Conservation (phyloP, 1,140 invertebrate genomes). For the Oscheius sp. region DNA sequence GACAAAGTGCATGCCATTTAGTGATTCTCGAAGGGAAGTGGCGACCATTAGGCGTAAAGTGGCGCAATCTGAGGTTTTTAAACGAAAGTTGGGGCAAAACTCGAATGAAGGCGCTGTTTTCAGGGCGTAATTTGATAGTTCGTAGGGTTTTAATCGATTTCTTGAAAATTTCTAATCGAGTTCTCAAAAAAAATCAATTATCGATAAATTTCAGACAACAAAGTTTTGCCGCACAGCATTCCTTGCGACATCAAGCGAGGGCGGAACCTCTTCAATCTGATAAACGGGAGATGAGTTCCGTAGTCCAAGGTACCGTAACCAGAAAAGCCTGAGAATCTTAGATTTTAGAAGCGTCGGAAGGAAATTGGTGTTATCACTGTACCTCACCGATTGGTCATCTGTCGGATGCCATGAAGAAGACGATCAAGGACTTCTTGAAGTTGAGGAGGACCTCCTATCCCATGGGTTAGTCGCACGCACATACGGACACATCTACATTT, state of each 20-base stretch:
- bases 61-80: no score
- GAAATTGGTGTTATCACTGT: conserved; percentile 15
- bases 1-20: neutral
- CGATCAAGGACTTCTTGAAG: conserved; percentile 14
- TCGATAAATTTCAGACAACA: conserved; percentile 1
- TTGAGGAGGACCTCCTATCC: neutral
- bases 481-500: neutral
- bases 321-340: neutral
- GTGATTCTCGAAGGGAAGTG: no score
- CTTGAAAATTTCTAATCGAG: no score
- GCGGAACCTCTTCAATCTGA: neutral
- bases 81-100: no score
- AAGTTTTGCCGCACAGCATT: neutral
- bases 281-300: neutral
- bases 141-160: neutral
- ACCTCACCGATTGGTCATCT: conserved; percentile 4
- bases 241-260: neutral
- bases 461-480: neutral
- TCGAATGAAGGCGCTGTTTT: no score
- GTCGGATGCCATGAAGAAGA: neutral
- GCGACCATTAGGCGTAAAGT: no score
- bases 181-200: no score
- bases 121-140: no score
- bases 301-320: neutral
- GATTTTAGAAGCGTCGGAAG: neutral